phyloP scores from a whole-genome alignment of 2,888 invertebrate species.

The Sarcophaga carnaria region DNA sequence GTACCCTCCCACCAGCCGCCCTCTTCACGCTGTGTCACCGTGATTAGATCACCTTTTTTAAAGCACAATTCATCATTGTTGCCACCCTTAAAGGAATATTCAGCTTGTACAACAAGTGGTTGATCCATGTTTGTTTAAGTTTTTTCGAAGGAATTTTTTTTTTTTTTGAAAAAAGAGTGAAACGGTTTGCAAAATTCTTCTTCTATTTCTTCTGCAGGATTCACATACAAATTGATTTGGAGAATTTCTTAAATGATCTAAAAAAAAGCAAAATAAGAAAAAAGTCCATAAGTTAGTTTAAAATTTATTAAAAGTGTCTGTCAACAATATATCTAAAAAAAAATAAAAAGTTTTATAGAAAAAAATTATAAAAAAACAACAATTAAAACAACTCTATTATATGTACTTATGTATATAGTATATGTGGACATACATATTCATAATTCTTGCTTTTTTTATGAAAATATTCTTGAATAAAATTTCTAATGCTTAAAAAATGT shows the following conservation, averaged over 20 bases:
- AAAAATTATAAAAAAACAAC: not conserved
- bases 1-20: constrained; percentile 99
- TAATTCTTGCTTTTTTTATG: not conserved
- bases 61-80: constrained; percentile 99
- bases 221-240: constrained; percentile 28
- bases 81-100: constrained; percentile 96
- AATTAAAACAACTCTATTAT: constrained; percentile 10
- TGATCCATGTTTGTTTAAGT: constrained; percentile 77
- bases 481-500: constrained; percentile 14
- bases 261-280: not conserved
- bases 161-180: not conserved
- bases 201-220: not conserved
- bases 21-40: constrained; percentile 96
- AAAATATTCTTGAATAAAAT: constrained; percentile 8
- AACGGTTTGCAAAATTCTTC: constrained; percentile 32
- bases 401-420: not conserved
- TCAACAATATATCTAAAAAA: constrained; percentile 13
- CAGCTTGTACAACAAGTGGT: constrained; percentile 89
- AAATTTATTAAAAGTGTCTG: constrained; percentile 6
- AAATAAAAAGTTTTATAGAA: constrained; percentile 11
- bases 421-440: not conserved
- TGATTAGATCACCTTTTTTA: constrained; percentile 97
- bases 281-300: constrained; percentile 12
- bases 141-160: constrained; percentile 1
- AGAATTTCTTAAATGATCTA: constrained; percentile 35